A percentile compares a stretch with the other conserved stretches of the same genome.
Evolutionary conservation across 2,113 vertebrate species (phyloP).

Genomic region (Hystrix brachyura): DNA sequence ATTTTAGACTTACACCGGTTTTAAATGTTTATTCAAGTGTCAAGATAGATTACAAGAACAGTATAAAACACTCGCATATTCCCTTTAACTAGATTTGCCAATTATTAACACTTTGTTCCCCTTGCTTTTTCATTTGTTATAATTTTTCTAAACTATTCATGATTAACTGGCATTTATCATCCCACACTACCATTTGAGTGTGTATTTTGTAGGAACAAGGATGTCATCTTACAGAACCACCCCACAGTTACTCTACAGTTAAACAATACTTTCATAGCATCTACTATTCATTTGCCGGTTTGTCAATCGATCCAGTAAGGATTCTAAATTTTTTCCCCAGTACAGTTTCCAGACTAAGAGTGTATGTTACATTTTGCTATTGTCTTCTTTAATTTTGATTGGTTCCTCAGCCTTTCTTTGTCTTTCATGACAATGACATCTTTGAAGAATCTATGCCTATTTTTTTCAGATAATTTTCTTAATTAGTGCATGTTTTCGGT

Average conservation of each 20-base stretch:
- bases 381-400: constrained; percentile 53
- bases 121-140: constrained; percentile 14
- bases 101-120: not conserved
- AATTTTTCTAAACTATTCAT: not conserved
- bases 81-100: not conserved
- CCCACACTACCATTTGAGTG: not conserved
- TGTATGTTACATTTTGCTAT: not conserved
- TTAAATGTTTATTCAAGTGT: constrained; percentile 28
- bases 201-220: constrained; percentile 11
- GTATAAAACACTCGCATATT: not conserved
- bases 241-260: not conserved
- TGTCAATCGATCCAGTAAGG: constrained; percentile 7
- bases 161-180: not conserved
- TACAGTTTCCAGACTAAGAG: constrained; percentile 1
- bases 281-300: not conserved
- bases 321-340: constrained; percentile 4
- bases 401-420: not conserved
- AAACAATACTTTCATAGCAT: constrained; percentile 38
- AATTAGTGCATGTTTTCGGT: not conserved
- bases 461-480: not conserved
- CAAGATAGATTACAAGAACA: constrained; percentile 19
- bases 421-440: not conserved
- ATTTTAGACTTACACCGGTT: not conserved
- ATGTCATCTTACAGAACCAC: not conserved
- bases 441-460: constrained; percentile 27